phyloP scores from a whole-genome alignment of 30 jellyfish, hydroid and myxozoan species.

The Turritopsis rubra region DNA sequence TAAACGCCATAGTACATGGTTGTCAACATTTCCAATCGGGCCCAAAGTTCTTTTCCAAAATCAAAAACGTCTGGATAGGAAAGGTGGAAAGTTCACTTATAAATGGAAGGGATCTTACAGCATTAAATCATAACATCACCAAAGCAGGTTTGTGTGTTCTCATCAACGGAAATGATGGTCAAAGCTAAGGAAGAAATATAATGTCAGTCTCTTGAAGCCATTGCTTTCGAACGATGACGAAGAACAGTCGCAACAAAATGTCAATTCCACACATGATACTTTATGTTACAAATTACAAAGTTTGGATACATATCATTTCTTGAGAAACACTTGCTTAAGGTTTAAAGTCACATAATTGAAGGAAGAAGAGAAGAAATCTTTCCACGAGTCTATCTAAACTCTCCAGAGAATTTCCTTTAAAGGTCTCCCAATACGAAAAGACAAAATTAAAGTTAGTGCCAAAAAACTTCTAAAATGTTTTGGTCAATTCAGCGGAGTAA shows the following conservation, averaged over 20 bases:
- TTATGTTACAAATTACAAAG: too few species aligned
- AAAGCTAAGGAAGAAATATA: slow-evolving; percentile 14
- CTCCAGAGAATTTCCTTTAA: not conserved
- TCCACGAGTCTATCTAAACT: not conserved
- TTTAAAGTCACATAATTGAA: not conserved
- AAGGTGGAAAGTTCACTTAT: not conserved
- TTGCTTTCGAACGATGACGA: not conserved
- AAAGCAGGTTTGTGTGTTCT: not conserved
- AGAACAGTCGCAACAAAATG: not conserved
- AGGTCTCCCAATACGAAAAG: not conserved
- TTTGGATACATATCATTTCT: not conserved
- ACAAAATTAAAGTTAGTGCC: slow-evolving; percentile 7
- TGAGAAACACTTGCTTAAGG: not conserved
- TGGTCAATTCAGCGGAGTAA: not conserved
- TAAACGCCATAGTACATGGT: not conserved
- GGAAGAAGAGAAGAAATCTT: not conserved
- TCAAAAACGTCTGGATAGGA: not conserved
- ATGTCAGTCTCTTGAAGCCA: slow-evolving; percentile 1
- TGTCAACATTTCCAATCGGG: not conserved
- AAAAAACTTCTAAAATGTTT: not conserved
- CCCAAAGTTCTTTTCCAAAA: not conserved
- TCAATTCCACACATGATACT: not conserved
- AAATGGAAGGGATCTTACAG: slow-evolving; percentile 1
- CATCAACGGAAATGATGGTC: not conserved
- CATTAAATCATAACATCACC: not conserved